Percentiles rank a stretch among this genome's conserved stretches.
phyloP scores from a whole-genome alignment of 2,797 vertebrate genomes.

The Danio kyathit region DNA sequence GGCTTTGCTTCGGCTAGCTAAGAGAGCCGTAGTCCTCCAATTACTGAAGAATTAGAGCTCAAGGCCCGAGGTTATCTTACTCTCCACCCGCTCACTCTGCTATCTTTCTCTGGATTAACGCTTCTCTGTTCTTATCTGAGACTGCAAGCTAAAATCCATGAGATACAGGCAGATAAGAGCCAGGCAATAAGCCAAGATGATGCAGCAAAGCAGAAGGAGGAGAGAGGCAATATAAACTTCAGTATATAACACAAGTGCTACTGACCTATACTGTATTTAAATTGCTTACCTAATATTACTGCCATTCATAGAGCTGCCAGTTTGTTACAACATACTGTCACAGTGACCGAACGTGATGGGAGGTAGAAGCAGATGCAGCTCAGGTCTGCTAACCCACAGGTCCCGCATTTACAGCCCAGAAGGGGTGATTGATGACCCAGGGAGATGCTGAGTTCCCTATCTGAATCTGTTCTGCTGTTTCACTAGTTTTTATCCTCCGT shows the following conservation, averaged over 20 bases:
- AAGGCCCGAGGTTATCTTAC: conserved; percentile 49
- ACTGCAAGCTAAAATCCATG: conserved; percentile 39
- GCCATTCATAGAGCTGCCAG: not conserved
- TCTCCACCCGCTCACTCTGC: conserved; percentile 18
- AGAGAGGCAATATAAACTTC: not conserved
- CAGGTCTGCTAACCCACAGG: conserved; percentile 12
- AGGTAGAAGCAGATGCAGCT: conserved; percentile 21
- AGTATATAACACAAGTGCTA: not conserved
- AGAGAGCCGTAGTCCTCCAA: conserved; percentile 53
- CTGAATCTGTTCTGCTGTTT: conserved; percentile 21
- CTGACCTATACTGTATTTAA: conserved; percentile 8
- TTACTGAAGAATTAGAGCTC: conserved; percentile 45
- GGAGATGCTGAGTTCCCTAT: conserved; percentile 23
- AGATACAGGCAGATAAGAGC: conserved; percentile 39
- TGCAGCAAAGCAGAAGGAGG: conserved; percentile 9
- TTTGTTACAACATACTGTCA: not conserved
- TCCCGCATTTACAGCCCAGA: conserved; percentile 11
- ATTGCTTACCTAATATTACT: not conserved
- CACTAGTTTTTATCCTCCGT: conserved; percentile 19
- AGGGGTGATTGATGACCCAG: conserved; percentile 35
- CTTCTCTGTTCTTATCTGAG: conserved; percentile 49
- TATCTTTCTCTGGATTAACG: conserved; percentile 52
- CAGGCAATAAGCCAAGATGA: conserved; percentile 23
- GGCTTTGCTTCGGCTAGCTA: conserved; percentile 24
- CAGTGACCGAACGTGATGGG: not conserved